These are phyloP conservation scores for Cnemophilus loriae DNA, from an alignment of 2,113 vertebrate genomes.

Conservation along the genomic window DNA sequence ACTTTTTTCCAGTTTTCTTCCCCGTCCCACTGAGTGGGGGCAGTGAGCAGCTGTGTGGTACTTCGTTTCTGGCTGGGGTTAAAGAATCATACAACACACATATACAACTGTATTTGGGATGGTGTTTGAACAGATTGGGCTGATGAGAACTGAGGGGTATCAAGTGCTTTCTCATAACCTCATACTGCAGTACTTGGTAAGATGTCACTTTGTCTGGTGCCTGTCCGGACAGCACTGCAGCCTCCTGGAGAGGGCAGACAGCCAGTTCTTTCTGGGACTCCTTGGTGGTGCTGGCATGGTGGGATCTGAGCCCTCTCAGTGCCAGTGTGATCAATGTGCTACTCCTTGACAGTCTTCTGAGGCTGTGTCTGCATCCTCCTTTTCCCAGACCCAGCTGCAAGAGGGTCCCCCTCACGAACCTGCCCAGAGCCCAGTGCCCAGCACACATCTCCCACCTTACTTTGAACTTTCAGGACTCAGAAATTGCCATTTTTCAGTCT, in stretches of 20 bases:
- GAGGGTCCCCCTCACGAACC: not conserved
- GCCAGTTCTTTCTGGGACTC: not conserved
- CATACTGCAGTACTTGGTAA: not conserved
- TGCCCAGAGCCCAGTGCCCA: not conserved
- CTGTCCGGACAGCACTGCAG: rapidly evolving
- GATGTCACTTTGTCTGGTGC: not conserved
- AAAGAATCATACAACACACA: not conserved
- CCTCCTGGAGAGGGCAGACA: not conserved
- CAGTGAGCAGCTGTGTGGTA: not conserved
- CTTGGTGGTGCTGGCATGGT: not conserved
- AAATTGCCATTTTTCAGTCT: not conserved
- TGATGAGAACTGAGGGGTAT: not conserved
- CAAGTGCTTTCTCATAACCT: not conserved
- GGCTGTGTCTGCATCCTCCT: not conserved
- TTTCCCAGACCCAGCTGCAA: not conserved
- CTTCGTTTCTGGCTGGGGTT: not conserved
- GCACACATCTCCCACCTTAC: not conserved
- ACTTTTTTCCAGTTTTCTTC: not conserved
- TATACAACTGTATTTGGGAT: not conserved
- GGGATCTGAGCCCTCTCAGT: too few species aligned
- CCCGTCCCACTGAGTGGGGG: not conserved
- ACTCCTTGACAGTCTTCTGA: not conserved
- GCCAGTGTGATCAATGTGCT: not conserved
- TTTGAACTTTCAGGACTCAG: not conserved
- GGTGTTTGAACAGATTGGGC: not conserved